Evolutionary conservation across 2,113 vertebrate species (phyloP).

Genomic region (Hyperopisus bebe): DNA sequence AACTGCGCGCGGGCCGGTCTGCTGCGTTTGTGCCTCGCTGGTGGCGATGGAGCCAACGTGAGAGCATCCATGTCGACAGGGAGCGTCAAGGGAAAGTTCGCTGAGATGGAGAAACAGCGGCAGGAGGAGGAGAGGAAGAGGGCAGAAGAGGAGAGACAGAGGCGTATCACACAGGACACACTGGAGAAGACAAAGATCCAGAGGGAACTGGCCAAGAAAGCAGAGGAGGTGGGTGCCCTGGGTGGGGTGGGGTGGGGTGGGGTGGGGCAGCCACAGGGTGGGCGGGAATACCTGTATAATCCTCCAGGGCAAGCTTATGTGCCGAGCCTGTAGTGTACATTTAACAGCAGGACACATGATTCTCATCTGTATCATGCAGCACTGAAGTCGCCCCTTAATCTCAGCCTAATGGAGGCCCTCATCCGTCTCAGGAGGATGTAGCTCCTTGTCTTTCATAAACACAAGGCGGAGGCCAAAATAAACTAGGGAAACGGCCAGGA

Average conservation of each 20-base stretch:
- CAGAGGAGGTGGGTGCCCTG: slow-evolving; percentile 67
- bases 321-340: neutral
- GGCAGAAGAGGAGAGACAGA: slow-evolving; percentile 82
- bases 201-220: slow-evolving; percentile 85
- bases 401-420: neutral
- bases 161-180: slow-evolving; percentile 80
- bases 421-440: neutral
- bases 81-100: slow-evolving; percentile 95
- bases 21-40: neutral
- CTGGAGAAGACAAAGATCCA: slow-evolving; percentile 91
- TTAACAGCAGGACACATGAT: neutral
- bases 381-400: neutral
- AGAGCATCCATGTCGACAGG: slow-evolving; percentile 57
- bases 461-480: neutral
- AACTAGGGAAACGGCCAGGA: neutral
- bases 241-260: neutral
- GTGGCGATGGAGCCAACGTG: slow-evolving; percentile 4
- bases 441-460: neutral
- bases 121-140: slow-evolving; percentile 83
- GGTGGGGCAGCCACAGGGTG: neutral
- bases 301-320: neutral
- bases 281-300: neutral
- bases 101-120: slow-evolving; percentile 94
- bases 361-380: neutral
- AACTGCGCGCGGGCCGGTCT: neutral